Conservation (phyloP, 1,140 invertebrate genomes). For the Doryteuthis pealeii region DNA sequence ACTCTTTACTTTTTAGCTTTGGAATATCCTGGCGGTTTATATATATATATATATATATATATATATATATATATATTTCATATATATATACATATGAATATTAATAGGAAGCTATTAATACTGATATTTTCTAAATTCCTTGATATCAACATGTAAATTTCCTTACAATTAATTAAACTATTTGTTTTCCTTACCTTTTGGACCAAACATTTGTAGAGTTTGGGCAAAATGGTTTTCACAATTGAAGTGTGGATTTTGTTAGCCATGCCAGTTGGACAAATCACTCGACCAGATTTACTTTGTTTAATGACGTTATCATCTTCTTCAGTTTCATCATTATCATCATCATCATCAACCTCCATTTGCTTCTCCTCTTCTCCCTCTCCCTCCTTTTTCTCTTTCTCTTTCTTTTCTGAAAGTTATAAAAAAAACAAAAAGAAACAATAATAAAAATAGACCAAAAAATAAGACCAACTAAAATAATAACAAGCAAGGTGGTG, state of each 20-base stretch:
- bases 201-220: conserved; percentile 69
- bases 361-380: conserved; percentile 44
- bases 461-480: too few species aligned
- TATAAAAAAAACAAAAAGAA: neutral
- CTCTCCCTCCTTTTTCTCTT: conserved; percentile 40
- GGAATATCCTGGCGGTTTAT: too few species aligned
- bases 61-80: too few species aligned
- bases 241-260: conserved; percentile 74
- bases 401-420: conserved; percentile 5
- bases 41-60: too few species aligned
- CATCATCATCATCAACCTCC: conserved; percentile 43
- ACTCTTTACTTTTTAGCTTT: too few species aligned
- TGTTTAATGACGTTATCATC: neutral
- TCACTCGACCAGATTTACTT: neutral
- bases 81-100: too few species aligned
- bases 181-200: conserved; percentile 58
- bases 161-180: too few species aligned
- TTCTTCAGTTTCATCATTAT: conserved; percentile 30
- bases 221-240: conserved; percentile 67
- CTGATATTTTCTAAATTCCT: too few species aligned
- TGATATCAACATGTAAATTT: too few species aligned
- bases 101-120: too few species aligned
- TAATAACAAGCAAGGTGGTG: too few species aligned
- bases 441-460: neutral
- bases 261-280: conserved; percentile 63